These are phyloP conservation scores for Hypolimnas misippus DNA, from an alignment of 2,888 invertebrate species.

Conservation along the genomic window DNA sequence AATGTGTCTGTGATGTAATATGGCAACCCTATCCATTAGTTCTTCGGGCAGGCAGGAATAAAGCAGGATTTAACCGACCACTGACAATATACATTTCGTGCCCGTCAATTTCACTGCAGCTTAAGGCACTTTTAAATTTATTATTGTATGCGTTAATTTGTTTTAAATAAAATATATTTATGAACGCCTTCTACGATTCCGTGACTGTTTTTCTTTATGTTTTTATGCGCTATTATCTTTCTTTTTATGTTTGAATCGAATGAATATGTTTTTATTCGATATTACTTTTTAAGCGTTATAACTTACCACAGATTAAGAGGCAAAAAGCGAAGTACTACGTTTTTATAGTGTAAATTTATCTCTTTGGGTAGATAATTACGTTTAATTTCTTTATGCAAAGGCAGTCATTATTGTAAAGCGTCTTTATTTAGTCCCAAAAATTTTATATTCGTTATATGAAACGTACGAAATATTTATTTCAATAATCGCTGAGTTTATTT, in stretches of 20 bases:
- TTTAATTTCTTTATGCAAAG: too few relatives aligned
- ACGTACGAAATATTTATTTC: too few relatives aligned
- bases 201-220: neutral
- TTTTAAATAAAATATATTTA: neutral
- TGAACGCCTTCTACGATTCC: neutral
- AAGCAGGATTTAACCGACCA: conserved; percentile 2
- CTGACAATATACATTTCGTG: conserved; percentile 19
- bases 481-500: too few relatives aligned
- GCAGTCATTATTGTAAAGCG: too few relatives aligned
- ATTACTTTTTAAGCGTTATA: neutral
- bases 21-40: neutral
- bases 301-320: neutral
- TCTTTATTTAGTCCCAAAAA: too few relatives aligned
- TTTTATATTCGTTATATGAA: too few relatives aligned
- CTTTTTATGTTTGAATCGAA: neutral
- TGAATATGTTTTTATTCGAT: neutral
- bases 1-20: too few relatives aligned
- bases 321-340: too few relatives aligned
- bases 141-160: conserved; percentile 5
- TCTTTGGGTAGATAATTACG: too few relatives aligned
- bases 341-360: too few relatives aligned
- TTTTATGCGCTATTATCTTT: neutral
- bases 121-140: conserved; percentile 11
- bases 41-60: conserved; percentile 1
- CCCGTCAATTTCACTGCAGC: conserved; percentile 16